Conservation (phyloP, 2,888 invertebrate species). For the Rambutsinella grinnellia region DNA sequence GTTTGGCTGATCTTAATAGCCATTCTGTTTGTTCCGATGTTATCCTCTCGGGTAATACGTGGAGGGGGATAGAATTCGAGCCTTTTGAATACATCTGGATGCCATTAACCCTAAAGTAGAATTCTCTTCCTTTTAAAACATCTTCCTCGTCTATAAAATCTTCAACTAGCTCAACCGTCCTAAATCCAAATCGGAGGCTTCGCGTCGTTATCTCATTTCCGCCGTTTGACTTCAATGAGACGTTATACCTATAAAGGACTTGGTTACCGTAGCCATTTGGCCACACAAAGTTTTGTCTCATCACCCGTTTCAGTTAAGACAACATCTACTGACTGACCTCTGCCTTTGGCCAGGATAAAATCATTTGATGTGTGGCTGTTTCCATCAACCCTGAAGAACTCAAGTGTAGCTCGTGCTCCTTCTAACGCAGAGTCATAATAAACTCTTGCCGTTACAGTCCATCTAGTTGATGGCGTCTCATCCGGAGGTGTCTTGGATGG, state of each 20-base stretch:
- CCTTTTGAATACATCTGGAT: constrained; percentile 73
- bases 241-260: constrained; percentile 78
- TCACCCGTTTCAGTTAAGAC: constrained; percentile 33
- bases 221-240: constrained; percentile 69
- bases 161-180: constrained; percentile 87
- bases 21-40: constrained; percentile 68
- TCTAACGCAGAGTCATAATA: constrained; percentile 46
- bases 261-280: constrained; percentile 91
- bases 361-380: neutral
- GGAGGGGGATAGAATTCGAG: constrained; percentile 73
- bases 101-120: constrained; percentile 73
- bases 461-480: constrained; percentile 54
- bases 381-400: constrained; percentile 20
- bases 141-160: constrained; percentile 75
- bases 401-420: constrained; percentile 17
- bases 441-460: constrained; percentile 59
- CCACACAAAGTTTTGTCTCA: constrained; percentile 75
- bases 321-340: constrained; percentile 33
- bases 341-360: constrained; percentile 8
- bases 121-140: constrained; percentile 68
- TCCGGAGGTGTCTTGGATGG: constrained; percentile 54
- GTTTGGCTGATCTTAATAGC: constrained; percentile 69
- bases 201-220: constrained; percentile 68
- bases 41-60: constrained; percentile 70
- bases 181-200: constrained; percentile 83